These are phyloP conservation scores for Scelioninae gen. 1 DNA, from an alignment of 2,888 invertebrate genomes.

Conservation along the genomic window DNA sequence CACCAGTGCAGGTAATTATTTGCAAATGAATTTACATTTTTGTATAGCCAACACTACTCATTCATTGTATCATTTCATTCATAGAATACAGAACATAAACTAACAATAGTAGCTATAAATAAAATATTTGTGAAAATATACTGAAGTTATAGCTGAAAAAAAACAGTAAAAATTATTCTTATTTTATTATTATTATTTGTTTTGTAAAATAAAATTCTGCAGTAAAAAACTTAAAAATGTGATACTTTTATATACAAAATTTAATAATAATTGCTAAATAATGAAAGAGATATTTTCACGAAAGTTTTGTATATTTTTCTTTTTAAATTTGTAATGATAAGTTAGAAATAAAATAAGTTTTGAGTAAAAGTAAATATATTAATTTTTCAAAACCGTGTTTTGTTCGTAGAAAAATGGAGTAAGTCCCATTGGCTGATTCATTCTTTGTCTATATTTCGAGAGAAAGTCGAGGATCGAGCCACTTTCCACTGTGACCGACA, in stretches of 20 bases:
- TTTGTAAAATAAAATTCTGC: no score
- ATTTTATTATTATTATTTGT: no score
- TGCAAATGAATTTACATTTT: background rate
- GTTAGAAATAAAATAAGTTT: background rate
- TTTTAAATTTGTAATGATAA: no score
- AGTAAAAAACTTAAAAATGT: no score
- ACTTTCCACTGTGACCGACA: conserved; percentile 64
- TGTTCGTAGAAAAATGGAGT: conserved; percentile 70
- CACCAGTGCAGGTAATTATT: conserved; percentile 79
- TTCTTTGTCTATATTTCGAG: conserved; percentile 62
- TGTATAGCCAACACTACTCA: background rate
- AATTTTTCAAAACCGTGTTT: conserved; percentile 49
- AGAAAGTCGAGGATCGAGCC: conserved; percentile 57
- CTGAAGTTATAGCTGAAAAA: no score
- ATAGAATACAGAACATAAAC: background rate
- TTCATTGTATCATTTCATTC: background rate
- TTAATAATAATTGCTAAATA: no score
- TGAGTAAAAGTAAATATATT: conserved; percentile 29
- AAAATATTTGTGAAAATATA: no score
- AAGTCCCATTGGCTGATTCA: conserved; percentile 66
- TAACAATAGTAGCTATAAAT: no score
- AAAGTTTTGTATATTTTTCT: background rate
- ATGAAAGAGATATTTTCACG: background rate
- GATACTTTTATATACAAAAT: no score
- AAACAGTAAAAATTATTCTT: no score